Percentiles rank a stretch among this genome's conserved stretches.
phyloP scores from a whole-genome alignment of 2,797 vertebrate genomes.

The Rhincodon typus region DNA sequence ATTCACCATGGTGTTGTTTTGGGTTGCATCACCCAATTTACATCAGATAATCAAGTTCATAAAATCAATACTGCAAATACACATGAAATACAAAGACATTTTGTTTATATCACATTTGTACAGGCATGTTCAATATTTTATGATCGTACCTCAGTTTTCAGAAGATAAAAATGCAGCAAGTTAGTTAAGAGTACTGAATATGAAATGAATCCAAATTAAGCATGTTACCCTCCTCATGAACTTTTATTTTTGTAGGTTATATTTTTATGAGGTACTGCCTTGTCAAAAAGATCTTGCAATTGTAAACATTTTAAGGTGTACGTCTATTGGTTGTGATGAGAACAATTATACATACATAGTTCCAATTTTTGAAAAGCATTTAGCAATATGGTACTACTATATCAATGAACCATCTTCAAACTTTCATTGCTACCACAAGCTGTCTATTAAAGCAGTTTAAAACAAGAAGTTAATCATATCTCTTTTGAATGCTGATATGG shows the following conservation, averaged over 20 bases:
- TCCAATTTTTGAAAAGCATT: not conserved
- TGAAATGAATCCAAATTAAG: not conserved
- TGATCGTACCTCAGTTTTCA: not conserved
- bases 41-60: not conserved
- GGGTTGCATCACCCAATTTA: not conserved
- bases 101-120: not conserved
- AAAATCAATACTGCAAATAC: not conserved
- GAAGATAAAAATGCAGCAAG: not conserved
- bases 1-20: not conserved
- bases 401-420: constrained; percentile 5
- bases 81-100: not conserved
- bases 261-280: not conserved
- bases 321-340: not conserved
- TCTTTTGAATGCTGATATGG: not conserved
- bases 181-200: not conserved
- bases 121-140: not conserved
- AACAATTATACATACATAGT: not conserved
- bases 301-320: not conserved
- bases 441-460: not conserved
- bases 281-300: not conserved
- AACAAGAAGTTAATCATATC: not conserved
- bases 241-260: constrained; percentile 4
- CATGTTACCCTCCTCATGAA: not conserved
- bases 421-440: not conserved
- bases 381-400: not conserved